A percentile compares a stretch with the other conserved stretches of the same genome.
phyloP scores from a whole-genome alignment of 2,797 vertebrate genomes.

The Bradypodion ventrale region DNA sequence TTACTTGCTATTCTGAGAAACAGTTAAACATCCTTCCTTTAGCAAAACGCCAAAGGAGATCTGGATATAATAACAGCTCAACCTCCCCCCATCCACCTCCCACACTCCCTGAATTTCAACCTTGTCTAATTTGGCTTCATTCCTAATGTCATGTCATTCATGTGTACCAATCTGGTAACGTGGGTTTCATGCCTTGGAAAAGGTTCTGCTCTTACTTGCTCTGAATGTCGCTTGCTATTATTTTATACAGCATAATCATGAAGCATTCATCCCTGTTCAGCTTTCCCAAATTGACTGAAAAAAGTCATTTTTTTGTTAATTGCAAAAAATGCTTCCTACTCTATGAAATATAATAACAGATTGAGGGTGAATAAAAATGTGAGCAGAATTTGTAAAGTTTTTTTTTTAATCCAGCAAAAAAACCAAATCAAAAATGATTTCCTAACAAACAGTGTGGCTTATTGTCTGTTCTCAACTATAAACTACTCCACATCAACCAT shows the following conservation, averaged over 20 bases:
- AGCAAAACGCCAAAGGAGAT: conserved; percentile 14
- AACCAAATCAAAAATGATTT: conserved; percentile 68
- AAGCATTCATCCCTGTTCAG: fast-evolving
- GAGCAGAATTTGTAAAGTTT: not conserved
- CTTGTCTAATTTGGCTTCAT: conserved; percentile 1
- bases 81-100: not conserved
- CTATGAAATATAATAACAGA: conserved; percentile 46
- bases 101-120: not conserved
- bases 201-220: not conserved
- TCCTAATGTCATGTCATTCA: conserved; percentile 13
- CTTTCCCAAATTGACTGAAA: not conserved
- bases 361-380: conserved; percentile 41
- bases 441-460: conserved; percentile 73
- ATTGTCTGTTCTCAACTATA: conserved; percentile 75
- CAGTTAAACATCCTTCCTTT: conserved; percentile 31
- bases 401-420: conserved; percentile 26
- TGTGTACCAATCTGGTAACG: not conserved
- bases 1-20: conserved; percentile 36
- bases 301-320: conserved; percentile 2
- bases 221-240: conserved; percentile 9
- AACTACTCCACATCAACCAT: conserved; percentile 74
- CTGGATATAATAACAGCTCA: conserved; percentile 15
- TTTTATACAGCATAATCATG: not conserved
- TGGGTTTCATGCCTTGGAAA: not conserved
- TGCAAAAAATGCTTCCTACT: conserved; percentile 1